Base-by-base conservation (phyloP, 2,888 invertebrate genomes). In the Rhorus exstirpatorius region DNA sequence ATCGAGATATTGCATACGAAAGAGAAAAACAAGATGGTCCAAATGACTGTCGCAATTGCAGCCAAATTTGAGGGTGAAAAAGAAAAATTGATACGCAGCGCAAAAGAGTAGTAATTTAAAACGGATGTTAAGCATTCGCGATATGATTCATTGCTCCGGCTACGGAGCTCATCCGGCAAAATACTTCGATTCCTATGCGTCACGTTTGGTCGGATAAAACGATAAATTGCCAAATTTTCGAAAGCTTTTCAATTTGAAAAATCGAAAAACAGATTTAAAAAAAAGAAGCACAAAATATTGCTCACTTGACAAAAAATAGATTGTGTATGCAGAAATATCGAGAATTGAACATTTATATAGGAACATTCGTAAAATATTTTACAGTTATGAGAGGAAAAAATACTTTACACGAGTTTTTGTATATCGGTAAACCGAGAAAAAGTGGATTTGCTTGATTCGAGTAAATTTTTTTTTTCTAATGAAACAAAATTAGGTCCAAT, bases 291-390 rank as follows among this genome's bases (percentile, higher is more conserved):
- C 14, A 49, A 26, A 6, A 6, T 4, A 6, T 46, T 1, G 6
- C 8, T n/a, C 8, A 49, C 17, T 35, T 51, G 17, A 65, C 10
- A 1, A 31, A n/a, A 67, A n/a, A 2, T 12, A 12, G 14, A 8
- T n/a, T 0, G 12, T 0, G 19, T 12, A 19, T n/a, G n/a, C 7
- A n/a, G 12, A 31, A 12, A 67, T 51, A 51, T 38, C 21, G 2
- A 21, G n/a, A 51, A 51, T 67, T 3, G 6, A 51, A 67, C 67
- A 67, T 67, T 51, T 24, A 26, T 14, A 63, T 7, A 46, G 21
- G n/a, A 46, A 14, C 10, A n/a, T n/a, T n/a, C n/a, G n/a, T n/a
- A n/a, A n/a, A n/a, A n/a, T n/a, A n/a, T n/a, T n/a, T n/a, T n/a
- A n/a, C n/a, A n/a, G n/a, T n/a, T n/a, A n/a, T n/a, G n/a, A n/a